Percentiles rank a stretch among this genome's conserved stretches.
Conservation (phyloP, 2,888 invertebrate species). For the Sabatieria punctata region DNA sequence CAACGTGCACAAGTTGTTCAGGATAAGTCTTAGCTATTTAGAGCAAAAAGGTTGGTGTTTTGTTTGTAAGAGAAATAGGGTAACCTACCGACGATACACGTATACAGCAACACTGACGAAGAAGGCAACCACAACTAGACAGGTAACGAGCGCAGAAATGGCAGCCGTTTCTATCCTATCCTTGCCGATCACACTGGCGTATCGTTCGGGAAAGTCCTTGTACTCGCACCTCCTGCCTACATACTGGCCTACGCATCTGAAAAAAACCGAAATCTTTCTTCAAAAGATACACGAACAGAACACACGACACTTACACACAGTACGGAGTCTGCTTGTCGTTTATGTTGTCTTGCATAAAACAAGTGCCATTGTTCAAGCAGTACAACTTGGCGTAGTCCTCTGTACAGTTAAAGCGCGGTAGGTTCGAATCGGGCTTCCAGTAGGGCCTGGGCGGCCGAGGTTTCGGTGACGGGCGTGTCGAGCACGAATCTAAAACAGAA, state of each 20-base stretch:
- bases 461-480: slow-evolving; percentile 10
- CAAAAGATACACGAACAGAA: background rate
- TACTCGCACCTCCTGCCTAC: slow-evolving; percentile 6
- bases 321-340: background rate
- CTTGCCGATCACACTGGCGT: background rate
- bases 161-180: slow-evolving; percentile 8
- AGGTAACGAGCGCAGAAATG: slow-evolving; percentile 6
- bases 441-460: slow-evolving; percentile 7
- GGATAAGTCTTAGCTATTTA: no score
- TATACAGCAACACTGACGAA: background rate
- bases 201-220: slow-evolving; percentile 3
- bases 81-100: background rate
- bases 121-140: slow-evolving; percentile 5
- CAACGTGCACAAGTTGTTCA: no score
- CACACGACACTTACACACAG: background rate
- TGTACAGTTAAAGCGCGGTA: slow-evolving; percentile 8
- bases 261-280: background rate
- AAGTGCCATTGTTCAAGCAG: slow-evolving; percentile 8
- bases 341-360: slow-evolving; percentile 3
- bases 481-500: slow-evolving; percentile 8
- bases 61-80: no score
- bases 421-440: slow-evolving; percentile 3
- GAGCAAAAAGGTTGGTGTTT: no score
- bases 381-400: slow-evolving; percentile 9
- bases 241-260: slow-evolving; percentile 4